Percentiles rank a stretch among this genome's conserved stretches.
phyloP scores from a whole-genome alignment of 2,888 invertebrate species.

The Macaria notata region DNA sequence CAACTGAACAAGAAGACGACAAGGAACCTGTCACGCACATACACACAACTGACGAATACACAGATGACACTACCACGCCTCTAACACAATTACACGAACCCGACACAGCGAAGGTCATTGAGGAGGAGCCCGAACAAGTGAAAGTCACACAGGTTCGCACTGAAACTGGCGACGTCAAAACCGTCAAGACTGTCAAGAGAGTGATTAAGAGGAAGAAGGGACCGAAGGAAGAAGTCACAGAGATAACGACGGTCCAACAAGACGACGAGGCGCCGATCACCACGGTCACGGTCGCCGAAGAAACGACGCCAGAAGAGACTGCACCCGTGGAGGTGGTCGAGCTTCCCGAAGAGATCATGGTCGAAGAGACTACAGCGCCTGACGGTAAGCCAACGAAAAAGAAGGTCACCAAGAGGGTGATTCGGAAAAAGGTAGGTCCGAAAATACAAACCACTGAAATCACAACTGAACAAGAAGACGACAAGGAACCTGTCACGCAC shows the following conservation, averaged over 20 bases:
- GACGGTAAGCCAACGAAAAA: slow-evolving; percentile 48
- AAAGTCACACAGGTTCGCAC: slow-evolving; percentile 40
- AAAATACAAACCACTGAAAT: slow-evolving; percentile 41
- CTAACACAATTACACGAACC: slow-evolving; percentile 24
- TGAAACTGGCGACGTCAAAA: slow-evolving; percentile 34
- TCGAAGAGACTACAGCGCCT: slow-evolving; percentile 43
- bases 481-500: slow-evolving; percentile 34
- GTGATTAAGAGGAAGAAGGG: slow-evolving; percentile 50
- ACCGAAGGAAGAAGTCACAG: slow-evolving; percentile 51
- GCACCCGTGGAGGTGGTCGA: slow-evolving; percentile 52
- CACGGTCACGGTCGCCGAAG: slow-evolving; percentile 38
- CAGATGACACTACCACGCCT: slow-evolving; percentile 44
- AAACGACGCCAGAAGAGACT: slow-evolving; percentile 37
- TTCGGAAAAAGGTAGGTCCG: slow-evolving; percentile 37
- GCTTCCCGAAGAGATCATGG: slow-evolving; percentile 49
- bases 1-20: slow-evolving; percentile 48
- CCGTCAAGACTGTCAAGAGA: slow-evolving; percentile 45
- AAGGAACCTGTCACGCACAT: slow-evolving; percentile 49
- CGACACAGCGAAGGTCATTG: slow-evolving; percentile 43
- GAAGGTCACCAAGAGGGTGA: slow-evolving; percentile 40
- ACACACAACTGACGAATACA: slow-evolving; percentile 39
- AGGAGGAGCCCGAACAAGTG: slow-evolving; percentile 33
- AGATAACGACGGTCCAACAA: slow-evolving; percentile 54
- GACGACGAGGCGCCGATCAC: slow-evolving; percentile 41
- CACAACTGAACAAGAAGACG: slow-evolving; percentile 47